Evolutionary conservation across 2,797 vertebrate genomes (phyloP), one percentile per base, ranked within the genome.

Genomic region (Chanos chanos): DNA sequence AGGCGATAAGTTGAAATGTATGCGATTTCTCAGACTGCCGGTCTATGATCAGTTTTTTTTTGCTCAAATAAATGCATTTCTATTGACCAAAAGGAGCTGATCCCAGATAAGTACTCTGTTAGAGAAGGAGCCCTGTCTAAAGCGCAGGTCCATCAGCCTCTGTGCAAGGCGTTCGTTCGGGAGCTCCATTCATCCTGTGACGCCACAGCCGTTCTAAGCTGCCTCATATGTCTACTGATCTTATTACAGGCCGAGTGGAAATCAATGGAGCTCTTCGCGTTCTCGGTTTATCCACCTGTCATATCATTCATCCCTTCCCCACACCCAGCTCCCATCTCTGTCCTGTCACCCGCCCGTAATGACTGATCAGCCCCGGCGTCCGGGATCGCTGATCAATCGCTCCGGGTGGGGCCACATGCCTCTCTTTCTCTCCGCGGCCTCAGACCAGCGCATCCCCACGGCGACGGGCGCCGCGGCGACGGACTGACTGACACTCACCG

Each of bases 301-400:
- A 95, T 94, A 98, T 97, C 94, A 94, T 88, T 98, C 94, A 97
- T 96, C 91, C 89, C 89, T 90, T 91, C 89, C 91, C 43, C 19
- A 56, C 82, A 88, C 90, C 90, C 86, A 83, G 78, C 76, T 87
- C 89, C 89, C 92, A 93, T 92, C 90, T 87, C 87, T 85, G 86
- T 82, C 72, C 79, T 93, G 93, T 94, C 93, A 94, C 78, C 90
- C 89, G 90, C 89, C 92, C 90, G 87, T 79, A 80, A 80, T 95
- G 94, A 98, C 93, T 90, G 94, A 96, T 96, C 92, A 90, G 91
- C 86, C 86, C 87, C 90, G 80, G 73, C 73, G 79, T 84, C 59
- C 75, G 75, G 85, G 87, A 86, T 87, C 65, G 72, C 90, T 94
- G 94, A 96, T 96, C 93, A 94, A 97, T 97, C 89, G 74, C 76